A percentile compares a stretch with the other conserved stretches of the same genome.
These are phyloP conservation scores for Ceyx erithaca DNA, from an alignment of 2,797 vertebrate species.

Conservation along the genomic window DNA sequence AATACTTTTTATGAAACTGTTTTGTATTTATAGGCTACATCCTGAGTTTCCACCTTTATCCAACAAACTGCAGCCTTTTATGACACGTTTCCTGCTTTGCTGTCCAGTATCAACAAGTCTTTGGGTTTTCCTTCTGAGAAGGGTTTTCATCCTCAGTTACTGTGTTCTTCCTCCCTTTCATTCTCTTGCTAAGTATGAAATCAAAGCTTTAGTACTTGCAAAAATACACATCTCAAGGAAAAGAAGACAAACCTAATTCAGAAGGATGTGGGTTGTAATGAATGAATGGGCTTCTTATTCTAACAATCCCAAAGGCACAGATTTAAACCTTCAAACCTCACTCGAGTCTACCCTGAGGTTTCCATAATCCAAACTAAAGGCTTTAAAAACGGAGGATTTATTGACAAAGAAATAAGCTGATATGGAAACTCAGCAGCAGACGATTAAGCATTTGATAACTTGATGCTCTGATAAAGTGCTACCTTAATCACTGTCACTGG, in stretches of 20 bases:
- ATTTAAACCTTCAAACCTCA: background rate
- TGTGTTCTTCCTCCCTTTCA: background rate
- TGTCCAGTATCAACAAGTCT: conserved; percentile 31
- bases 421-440: background rate
- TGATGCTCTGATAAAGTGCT: background rate
- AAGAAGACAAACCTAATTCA: conserved; percentile 8
- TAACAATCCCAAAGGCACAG: conserved; percentile 7
- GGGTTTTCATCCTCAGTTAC: conserved; percentile 3
- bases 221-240: conserved; percentile 47
- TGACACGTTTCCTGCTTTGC: background rate
- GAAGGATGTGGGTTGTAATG: background rate
- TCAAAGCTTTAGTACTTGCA: conserved; percentile 28
- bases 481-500: background rate
- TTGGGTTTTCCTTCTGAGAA: background rate
- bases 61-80: conserved; percentile 10
- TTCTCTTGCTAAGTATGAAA: conserved; percentile 18
- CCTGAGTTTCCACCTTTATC: conserved; percentile 10
- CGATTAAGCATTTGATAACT: conserved; percentile 1
- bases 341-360: background rate
- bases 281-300: conserved; percentile 29
- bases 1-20: background rate
- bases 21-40: conserved; percentile 38
- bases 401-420: conserved; percentile 22
- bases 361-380: conserved; percentile 2
- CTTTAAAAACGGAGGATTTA: background rate